phyloP scores from a whole-genome alignment of 2,113 vertebrate species.

The Carlito syrichta region DNA sequence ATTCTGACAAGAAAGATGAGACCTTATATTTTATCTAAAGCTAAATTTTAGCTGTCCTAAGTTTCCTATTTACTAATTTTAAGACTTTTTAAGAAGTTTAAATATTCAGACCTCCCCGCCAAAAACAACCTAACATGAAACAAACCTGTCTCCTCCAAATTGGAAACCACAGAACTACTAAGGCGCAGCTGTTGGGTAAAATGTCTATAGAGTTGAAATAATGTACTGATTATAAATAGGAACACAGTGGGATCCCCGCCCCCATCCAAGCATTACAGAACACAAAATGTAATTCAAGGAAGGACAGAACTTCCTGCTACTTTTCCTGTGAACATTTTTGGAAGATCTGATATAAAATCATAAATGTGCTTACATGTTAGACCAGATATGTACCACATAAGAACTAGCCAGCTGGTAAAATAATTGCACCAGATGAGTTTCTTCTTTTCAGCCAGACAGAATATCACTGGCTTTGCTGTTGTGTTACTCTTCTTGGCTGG shows the following conservation, averaged over 20 bases:
- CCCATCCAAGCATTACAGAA: not conserved
- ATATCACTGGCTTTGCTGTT: constrained; percentile 56
- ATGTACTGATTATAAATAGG: not conserved
- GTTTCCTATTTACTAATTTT: constrained; percentile 11
- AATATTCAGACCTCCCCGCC: not conserved
- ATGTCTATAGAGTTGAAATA: not conserved
- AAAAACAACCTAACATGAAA: not conserved
- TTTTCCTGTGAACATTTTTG: constrained; percentile 29
- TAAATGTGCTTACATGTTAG: constrained; percentile 14
- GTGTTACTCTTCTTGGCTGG: constrained; percentile 53
- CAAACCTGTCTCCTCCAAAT: not conserved
- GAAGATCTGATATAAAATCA: not conserved
- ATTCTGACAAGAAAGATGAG: not conserved
- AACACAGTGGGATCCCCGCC: not conserved
- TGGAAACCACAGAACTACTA: not conserved
- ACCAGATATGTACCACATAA: not conserved
- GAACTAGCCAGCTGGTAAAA: constrained; percentile 2
- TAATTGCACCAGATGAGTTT: constrained; percentile 29
- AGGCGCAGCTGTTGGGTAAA: not conserved
- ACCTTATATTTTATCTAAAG: constrained; percentile 12
- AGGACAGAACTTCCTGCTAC: not conserved
- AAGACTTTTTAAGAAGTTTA: constrained; percentile 1
- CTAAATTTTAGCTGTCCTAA: not conserved
- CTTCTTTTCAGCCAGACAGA: not conserved
- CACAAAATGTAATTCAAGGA: not conserved